These are phyloP conservation scores for Ips typographus DNA, from an alignment of 1,140 invertebrate genomes.

Conservation along the genomic window DNA sequence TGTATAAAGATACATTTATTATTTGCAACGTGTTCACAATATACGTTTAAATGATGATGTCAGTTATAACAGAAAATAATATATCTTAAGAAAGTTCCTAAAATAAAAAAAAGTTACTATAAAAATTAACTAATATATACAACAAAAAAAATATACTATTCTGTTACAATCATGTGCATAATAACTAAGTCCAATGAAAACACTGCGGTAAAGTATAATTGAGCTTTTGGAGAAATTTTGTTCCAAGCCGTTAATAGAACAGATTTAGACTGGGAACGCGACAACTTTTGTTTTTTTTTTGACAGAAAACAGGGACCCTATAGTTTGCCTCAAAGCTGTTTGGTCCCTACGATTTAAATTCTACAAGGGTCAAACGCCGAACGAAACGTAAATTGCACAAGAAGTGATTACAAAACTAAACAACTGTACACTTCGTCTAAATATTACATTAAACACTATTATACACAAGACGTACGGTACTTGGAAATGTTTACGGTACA, in stretches of 20 bases:
- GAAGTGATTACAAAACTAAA: slow-evolving; percentile 4
- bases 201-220: too few species aligned
- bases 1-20: slow-evolving; percentile 39
- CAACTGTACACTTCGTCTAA: slow-evolving; percentile 32
- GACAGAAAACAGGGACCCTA: background rate
- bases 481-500: background rate
- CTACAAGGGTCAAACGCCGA: slow-evolving; percentile 1
- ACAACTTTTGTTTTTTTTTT: too few species aligned
- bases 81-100: slow-evolving; percentile 25
- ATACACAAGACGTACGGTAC: slow-evolving; percentile 19
- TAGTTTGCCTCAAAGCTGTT: background rate
- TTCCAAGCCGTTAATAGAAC: too few species aligned
- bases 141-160: slow-evolving; percentile 25
- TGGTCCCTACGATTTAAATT: slow-evolving; percentile 1
- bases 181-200: too few species aligned
- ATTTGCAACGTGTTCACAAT: slow-evolving; percentile 37
- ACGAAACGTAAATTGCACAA: slow-evolving; percentile 25
- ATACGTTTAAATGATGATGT: slow-evolving; percentile 24
- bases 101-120: slow-evolving; percentile 7
- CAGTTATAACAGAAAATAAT: slow-evolving; percentile 28
- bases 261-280: too few species aligned
- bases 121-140: slow-evolving; percentile 38
- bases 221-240: too few species aligned
- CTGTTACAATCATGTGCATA: too few species aligned
- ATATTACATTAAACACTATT: slow-evolving; percentile 30